Evolutionary conservation across 2,888 invertebrate species (phyloP), one percentile per base, ranked within the genome.

Genomic region (Campoletis raptor): DNA sequence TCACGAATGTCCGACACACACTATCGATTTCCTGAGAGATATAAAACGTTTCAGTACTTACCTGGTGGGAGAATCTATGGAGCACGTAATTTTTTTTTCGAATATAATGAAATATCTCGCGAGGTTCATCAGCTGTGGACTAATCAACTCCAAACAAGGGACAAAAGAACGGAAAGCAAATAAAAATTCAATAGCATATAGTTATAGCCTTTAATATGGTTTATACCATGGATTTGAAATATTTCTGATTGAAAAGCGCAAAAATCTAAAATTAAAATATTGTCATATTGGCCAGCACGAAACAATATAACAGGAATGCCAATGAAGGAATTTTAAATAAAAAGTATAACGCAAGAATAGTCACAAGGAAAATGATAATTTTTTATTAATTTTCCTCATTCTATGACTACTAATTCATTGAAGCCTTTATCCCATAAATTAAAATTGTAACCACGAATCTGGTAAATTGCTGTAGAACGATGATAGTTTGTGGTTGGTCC

Each of bases 401-500:
- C n/a, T 5, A 30, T 54, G 9, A 74, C 40, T 52, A 36, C 6
- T 52, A 37, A n/a, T 36, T 36, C 21, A 37, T 66, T 40, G 21
- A n/a, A 15, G 21, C 21, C 48, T 37, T 4, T 36, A 21, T 48
- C 48, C 36, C 48, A 66, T 37, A 21, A 21, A 66, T 77, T 77
- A 36, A 48, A 66, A 52, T 78, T 78, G 21, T 18, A 40, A n/a
- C 45, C 45, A 45, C 66, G 52, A 67, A 42, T 40, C 54, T 45
- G 61, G 37, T 45, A 61, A 70, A 77, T 48, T 30, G n/a, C 40
- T 78, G 69, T 64, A 54, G 64, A 12, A 61, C 37, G 77, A 48
- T 36, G 70, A 77, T 72, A 61, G 61, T 72, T 77, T 42, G 83
- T 40, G 77, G 77, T 83, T 61, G 24, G 52, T 48, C 54, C 64